phyloP scores from a whole-genome alignment of 2,113 vertebrate species.

The Syrrhaptes paradoxus region DNA sequence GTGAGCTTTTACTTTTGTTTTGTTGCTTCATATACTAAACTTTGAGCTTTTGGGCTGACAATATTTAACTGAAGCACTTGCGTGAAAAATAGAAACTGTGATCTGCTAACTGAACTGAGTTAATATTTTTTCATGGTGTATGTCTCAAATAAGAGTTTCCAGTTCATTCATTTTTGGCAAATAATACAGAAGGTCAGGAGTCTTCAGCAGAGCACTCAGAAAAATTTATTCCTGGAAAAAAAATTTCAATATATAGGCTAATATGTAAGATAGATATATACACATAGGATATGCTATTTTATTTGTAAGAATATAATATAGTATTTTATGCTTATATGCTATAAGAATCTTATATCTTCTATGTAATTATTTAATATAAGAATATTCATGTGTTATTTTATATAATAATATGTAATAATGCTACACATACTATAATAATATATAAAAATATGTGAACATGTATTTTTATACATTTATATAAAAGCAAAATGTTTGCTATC shows the following conservation, averaged over 20 bases:
- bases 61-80: neutral
- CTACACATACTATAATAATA: too few relatives aligned
- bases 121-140: neutral
- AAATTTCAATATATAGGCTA: neutral
- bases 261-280: too few relatives aligned
- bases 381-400: neutral
- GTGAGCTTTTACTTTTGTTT: slow-evolving; percentile 67
- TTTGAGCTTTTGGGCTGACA: neutral
- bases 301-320: neutral
- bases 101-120: neutral
- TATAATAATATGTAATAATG: neutral
- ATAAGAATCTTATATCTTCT: neutral
- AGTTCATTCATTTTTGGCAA: too few relatives aligned
- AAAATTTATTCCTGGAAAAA: neutral
- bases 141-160: neutral
- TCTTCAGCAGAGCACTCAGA: neutral
- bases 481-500: neutral
- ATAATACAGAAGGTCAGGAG: neutral
- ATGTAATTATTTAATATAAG: neutral
- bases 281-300: too few relatives aligned
- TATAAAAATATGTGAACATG: neutral
- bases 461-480: neutral
- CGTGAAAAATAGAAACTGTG: neutral
- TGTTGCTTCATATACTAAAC: neutral
- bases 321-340: neutral